Evolutionary conservation across 2,797 vertebrate species (phyloP).

Genomic region (Pipistrellus nathusii): DNA sequence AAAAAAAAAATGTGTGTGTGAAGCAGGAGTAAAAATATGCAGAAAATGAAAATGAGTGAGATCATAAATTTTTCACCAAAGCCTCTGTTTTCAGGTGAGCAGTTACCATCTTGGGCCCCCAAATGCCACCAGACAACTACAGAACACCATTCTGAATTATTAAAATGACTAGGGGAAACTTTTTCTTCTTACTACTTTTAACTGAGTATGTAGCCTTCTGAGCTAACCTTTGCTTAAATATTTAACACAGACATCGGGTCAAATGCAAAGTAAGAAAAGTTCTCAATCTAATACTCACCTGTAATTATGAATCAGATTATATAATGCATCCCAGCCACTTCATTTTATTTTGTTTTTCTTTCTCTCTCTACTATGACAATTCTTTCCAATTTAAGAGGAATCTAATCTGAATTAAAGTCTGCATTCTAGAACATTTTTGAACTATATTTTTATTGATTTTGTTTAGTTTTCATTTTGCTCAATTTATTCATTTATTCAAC

Average conservation of each 20-base stretch:
- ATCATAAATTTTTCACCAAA: conserved; percentile 80
- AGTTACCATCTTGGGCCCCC: conserved; percentile 32
- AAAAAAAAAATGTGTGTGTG: neutral
- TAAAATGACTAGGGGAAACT: conserved; percentile 50
- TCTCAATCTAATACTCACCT: conserved; percentile 41
- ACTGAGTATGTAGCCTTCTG: conserved; percentile 59
- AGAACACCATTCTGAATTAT: conserved; percentile 71
- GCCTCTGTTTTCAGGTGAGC: conserved; percentile 70
- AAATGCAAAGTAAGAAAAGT: conserved; percentile 60
- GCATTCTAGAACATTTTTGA: conserved; percentile 30
- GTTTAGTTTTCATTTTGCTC: conserved; percentile 31
- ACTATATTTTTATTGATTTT: neutral
- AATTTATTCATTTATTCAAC: neutral
- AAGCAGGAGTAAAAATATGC: conserved; percentile 52
- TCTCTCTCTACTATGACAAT: neutral
- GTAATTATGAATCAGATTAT: conserved; percentile 45
- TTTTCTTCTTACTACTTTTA: conserved; percentile 59
- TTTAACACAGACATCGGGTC: conserved; percentile 66
- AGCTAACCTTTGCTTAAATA: conserved; percentile 72
- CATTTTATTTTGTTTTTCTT: neutral
- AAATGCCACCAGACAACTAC: neutral
- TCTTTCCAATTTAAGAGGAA: neutral
- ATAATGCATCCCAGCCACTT: neutral
- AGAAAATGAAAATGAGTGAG: conserved; percentile 75
- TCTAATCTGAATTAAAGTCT: neutral